A percentile compares a stretch with the other conserved stretches of the same genome.
Conservation (phyloP, 2,888 invertebrate species). For the Callimorpha dominula region DNA sequence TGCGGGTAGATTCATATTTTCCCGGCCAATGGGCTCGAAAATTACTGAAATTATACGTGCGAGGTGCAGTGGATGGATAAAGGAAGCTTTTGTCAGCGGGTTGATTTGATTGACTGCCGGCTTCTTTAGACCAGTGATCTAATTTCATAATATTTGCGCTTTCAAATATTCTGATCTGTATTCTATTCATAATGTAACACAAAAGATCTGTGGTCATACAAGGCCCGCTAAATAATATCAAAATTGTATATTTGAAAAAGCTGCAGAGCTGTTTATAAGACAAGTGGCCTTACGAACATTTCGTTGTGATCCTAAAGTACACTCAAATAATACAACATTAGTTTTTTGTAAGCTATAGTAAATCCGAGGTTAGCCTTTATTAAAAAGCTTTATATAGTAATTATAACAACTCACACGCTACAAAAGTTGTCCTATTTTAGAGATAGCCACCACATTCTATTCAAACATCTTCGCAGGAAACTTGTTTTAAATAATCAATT, state of each 20-base stretch:
- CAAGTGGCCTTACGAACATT: not conserved
- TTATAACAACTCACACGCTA: not conserved
- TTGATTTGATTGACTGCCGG: constrained; percentile 37
- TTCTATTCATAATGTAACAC: no score
- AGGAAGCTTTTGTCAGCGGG: constrained; percentile 14
- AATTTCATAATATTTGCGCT: constrained; percentile 1
- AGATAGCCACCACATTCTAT: no score
- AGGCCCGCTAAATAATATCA: no score
- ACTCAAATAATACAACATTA: no score
- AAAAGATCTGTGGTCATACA: no score
- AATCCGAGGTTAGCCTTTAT: no score
- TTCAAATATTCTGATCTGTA: not conserved
- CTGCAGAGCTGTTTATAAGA: no score
- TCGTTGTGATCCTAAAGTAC: not conserved
- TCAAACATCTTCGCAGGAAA: no score
- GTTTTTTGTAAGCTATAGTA: no score
- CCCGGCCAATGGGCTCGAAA: constrained; percentile 73
- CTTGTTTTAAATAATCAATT: no score
- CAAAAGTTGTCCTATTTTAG: not conserved
- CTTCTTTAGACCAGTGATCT: constrained; percentile 1
- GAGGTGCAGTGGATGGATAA: constrained; percentile 48
- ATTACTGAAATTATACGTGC: constrained; percentile 72
- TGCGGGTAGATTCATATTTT: constrained; percentile 72
- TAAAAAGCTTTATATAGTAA: no score
- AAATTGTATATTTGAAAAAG: no score